These are phyloP conservation scores for Anastrepha ludens DNA, from an alignment of 1,140 invertebrate genomes.

Conservation along the genomic window DNA sequence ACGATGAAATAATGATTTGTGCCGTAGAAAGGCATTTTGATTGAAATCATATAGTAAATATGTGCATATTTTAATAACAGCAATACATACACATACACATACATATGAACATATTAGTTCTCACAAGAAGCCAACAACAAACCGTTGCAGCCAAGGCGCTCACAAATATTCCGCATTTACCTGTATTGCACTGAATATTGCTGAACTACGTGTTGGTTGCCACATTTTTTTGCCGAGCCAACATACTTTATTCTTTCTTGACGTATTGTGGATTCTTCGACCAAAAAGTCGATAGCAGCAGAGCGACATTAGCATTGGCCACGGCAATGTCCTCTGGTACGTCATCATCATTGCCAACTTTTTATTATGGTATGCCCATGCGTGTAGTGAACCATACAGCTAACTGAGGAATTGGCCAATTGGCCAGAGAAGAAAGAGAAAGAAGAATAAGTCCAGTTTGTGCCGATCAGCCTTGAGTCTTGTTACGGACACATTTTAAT, in stretches of 20 bases:
- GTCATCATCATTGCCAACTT: neutral
- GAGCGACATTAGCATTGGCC: neutral
- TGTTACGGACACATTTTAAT: slow-evolving; percentile 21
- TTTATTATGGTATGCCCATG: slow-evolving; percentile 12
- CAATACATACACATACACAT: neutral
- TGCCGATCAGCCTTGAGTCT: slow-evolving; percentile 22
- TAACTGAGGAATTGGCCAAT: neutral
- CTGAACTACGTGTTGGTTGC: neutral
- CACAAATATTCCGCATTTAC: neutral
- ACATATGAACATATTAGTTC: neutral
- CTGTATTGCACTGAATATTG: neutral
- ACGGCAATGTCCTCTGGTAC: neutral
- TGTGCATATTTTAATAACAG: neutral
- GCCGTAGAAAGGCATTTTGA: neutral
- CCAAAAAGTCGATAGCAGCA: slow-evolving; percentile 1
- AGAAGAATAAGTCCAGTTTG: slow-evolving; percentile 26
- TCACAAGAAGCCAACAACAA: neutral
- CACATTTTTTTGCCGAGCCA: neutral
- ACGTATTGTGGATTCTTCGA: neutral
- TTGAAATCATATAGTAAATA: neutral
- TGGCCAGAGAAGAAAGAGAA: neutral
- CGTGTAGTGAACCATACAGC: neutral
- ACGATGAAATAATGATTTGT: slow-evolving; percentile 1
- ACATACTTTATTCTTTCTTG: neutral
- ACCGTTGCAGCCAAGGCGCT: neutral